Conservation (phyloP, 2,113 vertebrate species). For the Rhinolophus sinicus region DNA sequence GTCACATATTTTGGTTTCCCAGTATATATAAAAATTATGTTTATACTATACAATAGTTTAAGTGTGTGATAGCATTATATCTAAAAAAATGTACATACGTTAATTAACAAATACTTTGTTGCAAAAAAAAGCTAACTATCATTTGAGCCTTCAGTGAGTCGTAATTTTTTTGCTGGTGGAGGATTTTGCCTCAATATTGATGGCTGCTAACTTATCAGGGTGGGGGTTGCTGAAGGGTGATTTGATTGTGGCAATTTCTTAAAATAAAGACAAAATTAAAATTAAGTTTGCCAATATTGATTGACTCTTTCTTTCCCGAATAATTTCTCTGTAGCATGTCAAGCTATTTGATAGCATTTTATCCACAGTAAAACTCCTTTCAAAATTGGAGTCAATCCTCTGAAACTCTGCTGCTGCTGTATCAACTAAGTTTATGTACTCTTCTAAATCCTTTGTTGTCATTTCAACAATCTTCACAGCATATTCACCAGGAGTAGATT, state of each 20-base stretch:
- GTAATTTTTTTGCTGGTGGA: background rate
- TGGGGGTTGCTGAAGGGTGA: background rate
- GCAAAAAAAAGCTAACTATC: background rate
- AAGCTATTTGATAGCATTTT: background rate
- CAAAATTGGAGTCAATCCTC: background rate
- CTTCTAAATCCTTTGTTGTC: background rate
- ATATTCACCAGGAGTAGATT: no score
- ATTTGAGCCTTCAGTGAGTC: background rate
- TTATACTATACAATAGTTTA: background rate
- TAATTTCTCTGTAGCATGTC: background rate
- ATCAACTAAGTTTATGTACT: background rate
- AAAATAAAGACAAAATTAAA: background rate
- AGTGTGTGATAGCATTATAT: background rate
- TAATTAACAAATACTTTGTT: background rate
- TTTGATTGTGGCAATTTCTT: background rate
- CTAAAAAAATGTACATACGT: background rate
- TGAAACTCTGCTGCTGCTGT: background rate
- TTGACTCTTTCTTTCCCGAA: background rate
- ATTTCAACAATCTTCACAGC: background rate
- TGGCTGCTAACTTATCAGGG: background rate
- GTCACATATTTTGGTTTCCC: background rate
- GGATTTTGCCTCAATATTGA: background rate
- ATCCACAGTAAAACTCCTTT: background rate
- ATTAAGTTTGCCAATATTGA: background rate
- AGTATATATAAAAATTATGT: background rate